These are phyloP conservation scores for Drosophila seguyi DNA, from an alignment of 1,140 invertebrate genomes.

Conservation along the genomic window DNA sequence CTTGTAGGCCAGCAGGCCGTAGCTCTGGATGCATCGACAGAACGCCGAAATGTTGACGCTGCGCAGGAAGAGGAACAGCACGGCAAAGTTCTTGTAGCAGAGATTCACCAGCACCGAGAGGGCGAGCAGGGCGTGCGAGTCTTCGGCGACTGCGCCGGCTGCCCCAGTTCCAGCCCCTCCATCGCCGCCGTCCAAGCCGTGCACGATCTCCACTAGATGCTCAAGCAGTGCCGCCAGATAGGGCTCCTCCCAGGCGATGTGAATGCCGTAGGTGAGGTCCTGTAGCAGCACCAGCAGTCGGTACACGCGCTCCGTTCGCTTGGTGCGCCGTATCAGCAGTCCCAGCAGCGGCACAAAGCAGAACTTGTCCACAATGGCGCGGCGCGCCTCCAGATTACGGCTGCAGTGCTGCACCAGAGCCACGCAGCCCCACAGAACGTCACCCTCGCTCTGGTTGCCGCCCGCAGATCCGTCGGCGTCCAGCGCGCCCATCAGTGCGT, in stretches of 20 bases:
- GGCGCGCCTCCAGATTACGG: conserved; percentile 85
- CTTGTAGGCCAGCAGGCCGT: conserved; percentile 86
- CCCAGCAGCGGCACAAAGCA: conserved; percentile 87
- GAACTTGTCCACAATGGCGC: conserved; percentile 86
- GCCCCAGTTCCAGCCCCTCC: not conserved
- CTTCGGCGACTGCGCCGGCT: conserved; percentile 38
- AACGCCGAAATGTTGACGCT: conserved; percentile 85
- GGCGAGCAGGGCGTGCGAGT: conserved; percentile 85
- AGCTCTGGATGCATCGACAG: conserved; percentile 83
- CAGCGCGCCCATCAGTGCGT: conserved; percentile 78
- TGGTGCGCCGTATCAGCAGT: conserved; percentile 81
- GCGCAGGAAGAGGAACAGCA: conserved; percentile 86
- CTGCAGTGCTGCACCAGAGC: conserved; percentile 86
- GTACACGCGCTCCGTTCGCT: conserved; percentile 83
- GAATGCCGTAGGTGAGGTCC: conserved; percentile 87
- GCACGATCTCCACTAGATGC: conserved; percentile 85
- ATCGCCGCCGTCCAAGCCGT: conserved; percentile 40
- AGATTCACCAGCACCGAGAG: conserved; percentile 87
- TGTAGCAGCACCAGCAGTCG: conserved; percentile 86
- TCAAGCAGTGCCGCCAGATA: conserved; percentile 86
- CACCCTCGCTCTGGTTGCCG: conserved; percentile 41
- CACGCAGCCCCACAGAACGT: conserved; percentile 85
- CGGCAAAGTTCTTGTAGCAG: conserved; percentile 87
- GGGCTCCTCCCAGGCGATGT: conserved; percentile 87
- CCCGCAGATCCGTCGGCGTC: conserved; percentile 51